Evolutionary conservation across 2,797 vertebrate species (phyloP).

Genomic region (Harpagifer antarcticus): DNA sequence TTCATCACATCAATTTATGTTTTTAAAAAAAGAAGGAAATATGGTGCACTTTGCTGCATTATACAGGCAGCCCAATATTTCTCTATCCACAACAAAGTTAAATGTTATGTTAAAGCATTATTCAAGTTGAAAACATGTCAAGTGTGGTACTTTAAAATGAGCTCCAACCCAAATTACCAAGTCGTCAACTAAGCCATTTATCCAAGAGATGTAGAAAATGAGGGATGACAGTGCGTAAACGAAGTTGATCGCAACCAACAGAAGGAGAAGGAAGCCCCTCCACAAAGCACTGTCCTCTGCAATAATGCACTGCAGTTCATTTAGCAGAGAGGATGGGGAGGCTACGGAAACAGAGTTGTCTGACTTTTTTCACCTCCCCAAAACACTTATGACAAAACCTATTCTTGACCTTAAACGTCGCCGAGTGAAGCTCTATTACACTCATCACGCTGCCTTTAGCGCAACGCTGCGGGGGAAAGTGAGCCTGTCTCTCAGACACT

Average conservation of each 20-base stretch:
- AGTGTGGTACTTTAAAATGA: neutral
- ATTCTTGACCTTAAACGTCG: constrained; percentile 28
- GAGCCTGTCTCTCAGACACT: constrained; percentile 50
- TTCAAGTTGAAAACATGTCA: constrained; percentile 25
- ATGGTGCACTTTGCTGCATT: constrained; percentile 8
- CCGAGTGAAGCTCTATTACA: constrained; percentile 33
- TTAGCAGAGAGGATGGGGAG: constrained; percentile 17
- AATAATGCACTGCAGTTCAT: constrained; percentile 61
- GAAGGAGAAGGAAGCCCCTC: constrained; percentile 32
- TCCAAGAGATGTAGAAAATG: neutral
- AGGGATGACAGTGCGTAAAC: constrained; percentile 51
- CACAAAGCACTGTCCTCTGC: constrained; percentile 60
- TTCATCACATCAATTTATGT: constrained; percentile 1
- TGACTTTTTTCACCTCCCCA: constrained; percentile 49
- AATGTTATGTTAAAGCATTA: neutral
- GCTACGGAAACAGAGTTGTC: constrained; percentile 34
- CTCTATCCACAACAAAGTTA: constrained; percentile 1
- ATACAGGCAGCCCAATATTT: neutral
- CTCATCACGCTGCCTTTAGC: constrained; percentile 45
- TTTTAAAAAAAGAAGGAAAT: neutral
- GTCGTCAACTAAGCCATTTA: constrained; percentile 1
- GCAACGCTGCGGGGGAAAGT: constrained; percentile 61
- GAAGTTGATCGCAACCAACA: constrained; percentile 59
- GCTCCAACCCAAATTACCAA: neutral
- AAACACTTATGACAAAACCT: neutral